Evolutionary conservation across 1,140 invertebrate species (phyloP).

Genomic region (Lepidotrigona ventralis): DNA sequence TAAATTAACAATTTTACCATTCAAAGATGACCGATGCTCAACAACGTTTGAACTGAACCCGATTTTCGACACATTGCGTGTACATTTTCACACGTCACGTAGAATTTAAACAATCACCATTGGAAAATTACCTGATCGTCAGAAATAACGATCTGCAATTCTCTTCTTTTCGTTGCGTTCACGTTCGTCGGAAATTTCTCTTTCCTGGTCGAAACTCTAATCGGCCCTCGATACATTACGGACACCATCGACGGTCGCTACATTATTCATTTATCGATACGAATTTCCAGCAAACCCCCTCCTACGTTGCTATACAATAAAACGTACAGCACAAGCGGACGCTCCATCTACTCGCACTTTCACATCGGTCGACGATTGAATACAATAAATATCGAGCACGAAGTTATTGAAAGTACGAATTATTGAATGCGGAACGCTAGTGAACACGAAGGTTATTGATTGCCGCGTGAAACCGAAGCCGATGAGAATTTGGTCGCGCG

Average conservation of each 20-base stretch:
- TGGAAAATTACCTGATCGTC: not conserved
- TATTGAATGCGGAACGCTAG: slow-evolving; percentile 18
- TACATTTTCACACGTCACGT: not conserved
- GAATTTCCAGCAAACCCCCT: not conserved
- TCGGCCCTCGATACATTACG: not conserved
- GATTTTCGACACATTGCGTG: no score
- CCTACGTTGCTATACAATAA: not conserved
- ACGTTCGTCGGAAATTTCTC: not conserved
- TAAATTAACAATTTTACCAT: no score
- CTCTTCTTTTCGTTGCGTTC: no score
- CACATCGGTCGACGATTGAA: not conserved
- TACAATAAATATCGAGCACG: slow-evolving; percentile 7
- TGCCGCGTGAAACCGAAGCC: slow-evolving; percentile 10
- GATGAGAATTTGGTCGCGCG: slow-evolving; percentile 1
- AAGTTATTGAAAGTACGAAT: slow-evolving; percentile 23
- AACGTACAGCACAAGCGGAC: not conserved
- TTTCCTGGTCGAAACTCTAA: not conserved
- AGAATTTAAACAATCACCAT: not conserved
- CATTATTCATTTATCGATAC: slow-evolving; percentile 32
- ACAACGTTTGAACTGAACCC: not conserved
- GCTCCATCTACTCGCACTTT: not conserved
- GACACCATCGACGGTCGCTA: not conserved
- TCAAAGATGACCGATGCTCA: no score
- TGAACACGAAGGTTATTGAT: slow-evolving; percentile 33
- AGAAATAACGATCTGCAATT: not conserved